These are phyloP conservation scores for Hipparchia sbordonii DNA, from an alignment of 2,888 invertebrate genomes.

Conservation along the genomic window DNA sequence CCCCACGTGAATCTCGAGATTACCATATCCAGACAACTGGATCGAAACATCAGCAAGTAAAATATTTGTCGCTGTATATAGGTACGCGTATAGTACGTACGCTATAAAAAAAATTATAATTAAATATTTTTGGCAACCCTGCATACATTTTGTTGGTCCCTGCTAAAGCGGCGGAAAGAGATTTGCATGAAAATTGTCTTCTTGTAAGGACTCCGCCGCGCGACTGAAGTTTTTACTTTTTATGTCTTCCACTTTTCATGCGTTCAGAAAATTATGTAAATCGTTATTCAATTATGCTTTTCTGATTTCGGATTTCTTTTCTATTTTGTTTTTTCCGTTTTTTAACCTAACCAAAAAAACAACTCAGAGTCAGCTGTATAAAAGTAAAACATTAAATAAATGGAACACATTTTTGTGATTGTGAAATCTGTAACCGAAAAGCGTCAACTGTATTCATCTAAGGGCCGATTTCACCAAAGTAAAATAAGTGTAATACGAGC, in stretches of 20 bases:
- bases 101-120: too few relatives aligned
- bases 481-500: too few relatives aligned
- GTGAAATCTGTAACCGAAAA: too few relatives aligned
- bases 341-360: not conserved
- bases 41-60: too few relatives aligned
- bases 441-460: too few relatives aligned
- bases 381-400: too few relatives aligned
- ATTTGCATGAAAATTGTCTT: constrained; percentile 78
- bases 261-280: constrained; percentile 37
- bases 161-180: constrained; percentile 76
- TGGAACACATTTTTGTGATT: too few relatives aligned
- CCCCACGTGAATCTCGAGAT: too few relatives aligned
- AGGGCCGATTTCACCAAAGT: too few relatives aligned
- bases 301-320: not conserved
- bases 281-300: constrained; percentile 29
- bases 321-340: not conserved
- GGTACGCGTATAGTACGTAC: too few relatives aligned
- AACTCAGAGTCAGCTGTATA: not conserved
- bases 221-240: constrained; percentile 36
- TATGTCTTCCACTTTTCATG: constrained; percentile 34
- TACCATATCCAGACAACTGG: too few relatives aligned
- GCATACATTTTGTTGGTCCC: constrained; percentile 61
- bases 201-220: constrained; percentile 59
- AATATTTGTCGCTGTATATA: too few relatives aligned
- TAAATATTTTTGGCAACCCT: constrained; percentile 50